Evolutionary conservation across 1,140 invertebrate species (phyloP).

Genomic region (Xylocopa sonorina): DNA sequence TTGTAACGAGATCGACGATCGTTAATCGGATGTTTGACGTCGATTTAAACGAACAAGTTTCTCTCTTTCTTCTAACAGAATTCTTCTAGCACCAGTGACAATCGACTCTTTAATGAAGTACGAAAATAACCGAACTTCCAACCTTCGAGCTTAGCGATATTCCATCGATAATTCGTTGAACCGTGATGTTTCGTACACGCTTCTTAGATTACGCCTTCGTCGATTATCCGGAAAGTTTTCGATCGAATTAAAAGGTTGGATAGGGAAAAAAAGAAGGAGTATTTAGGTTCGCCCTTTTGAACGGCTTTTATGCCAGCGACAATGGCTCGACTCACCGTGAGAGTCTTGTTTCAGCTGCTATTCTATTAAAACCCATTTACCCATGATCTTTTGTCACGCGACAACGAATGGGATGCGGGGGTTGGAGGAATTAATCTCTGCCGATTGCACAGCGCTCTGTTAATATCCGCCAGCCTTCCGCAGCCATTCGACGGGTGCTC

Average conservation of each 20-base stretch:
- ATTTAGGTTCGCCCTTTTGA: neutral
- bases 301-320: neutral
- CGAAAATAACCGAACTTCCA: slow-evolving; percentile 27
- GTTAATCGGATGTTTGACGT: neutral
- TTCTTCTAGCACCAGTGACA: too few relatives aligned
- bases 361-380: slow-evolving; percentile 27
- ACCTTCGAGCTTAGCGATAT: slow-evolving; percentile 1
- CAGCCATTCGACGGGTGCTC: slow-evolving; percentile 17
- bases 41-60: too few relatives aligned
- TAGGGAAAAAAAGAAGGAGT: neutral
- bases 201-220: neutral
- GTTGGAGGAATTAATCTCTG: slow-evolving; percentile 38
- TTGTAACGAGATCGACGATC: neutral
- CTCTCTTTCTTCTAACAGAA: too few relatives aligned
- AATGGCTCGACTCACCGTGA: neutral
- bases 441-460: slow-evolving; percentile 15
- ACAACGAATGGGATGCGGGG: slow-evolving; percentile 5
- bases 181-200: slow-evolving; percentile 5
- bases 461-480: slow-evolving; percentile 22
- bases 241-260: slow-evolving; percentile 6
- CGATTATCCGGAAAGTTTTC: neutral
- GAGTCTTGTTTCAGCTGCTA: neutral
- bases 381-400: neutral
- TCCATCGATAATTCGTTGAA: slow-evolving; percentile 26
- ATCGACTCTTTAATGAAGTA: neutral